phyloP scores from a whole-genome alignment of 2,797 vertebrate species.

The Masticophis lateralis region DNA sequence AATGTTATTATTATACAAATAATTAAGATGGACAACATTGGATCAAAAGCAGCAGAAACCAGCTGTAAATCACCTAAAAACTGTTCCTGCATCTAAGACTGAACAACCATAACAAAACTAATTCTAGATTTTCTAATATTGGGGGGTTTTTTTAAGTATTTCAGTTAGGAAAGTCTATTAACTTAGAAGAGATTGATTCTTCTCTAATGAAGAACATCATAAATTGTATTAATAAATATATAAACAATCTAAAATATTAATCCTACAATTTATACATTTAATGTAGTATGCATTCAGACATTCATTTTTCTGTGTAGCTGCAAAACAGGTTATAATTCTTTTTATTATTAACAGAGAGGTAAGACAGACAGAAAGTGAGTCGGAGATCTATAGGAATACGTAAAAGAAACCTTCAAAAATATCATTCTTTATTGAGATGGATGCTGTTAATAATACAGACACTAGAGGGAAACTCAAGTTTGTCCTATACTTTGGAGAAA shows the following conservation, averaged over 20 bases:
- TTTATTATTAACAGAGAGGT: neutral
- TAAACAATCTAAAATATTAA: neutral
- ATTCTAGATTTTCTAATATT: neutral
- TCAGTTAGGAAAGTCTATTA: neutral
- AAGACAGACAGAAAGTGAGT: neutral
- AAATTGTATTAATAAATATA: neutral
- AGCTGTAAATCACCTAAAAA: neutral
- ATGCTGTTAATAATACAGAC: neutral
- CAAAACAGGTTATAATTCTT: neutral
- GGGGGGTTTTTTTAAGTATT: neutral
- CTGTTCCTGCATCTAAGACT: neutral
- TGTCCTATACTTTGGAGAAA: neutral
- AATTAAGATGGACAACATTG: neutral
- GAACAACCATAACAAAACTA: neutral
- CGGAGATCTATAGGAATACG: neutral
- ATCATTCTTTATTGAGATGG: neutral
- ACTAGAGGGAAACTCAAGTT: constrained; percentile 2
- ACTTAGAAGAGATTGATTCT: neutral
- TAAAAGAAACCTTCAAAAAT: neutral
- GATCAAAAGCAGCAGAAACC: neutral
- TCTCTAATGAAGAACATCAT: neutral
- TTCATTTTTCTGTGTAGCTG: neutral
- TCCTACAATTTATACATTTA: neutral
- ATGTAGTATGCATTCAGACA: neutral
- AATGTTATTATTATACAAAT: neutral